Percentiles rank a stretch among this genome's conserved stretches.
Conservation (phyloP, 2,113 vertebrate genomes). For the Brachyhypopomus gauderio region DNA sequence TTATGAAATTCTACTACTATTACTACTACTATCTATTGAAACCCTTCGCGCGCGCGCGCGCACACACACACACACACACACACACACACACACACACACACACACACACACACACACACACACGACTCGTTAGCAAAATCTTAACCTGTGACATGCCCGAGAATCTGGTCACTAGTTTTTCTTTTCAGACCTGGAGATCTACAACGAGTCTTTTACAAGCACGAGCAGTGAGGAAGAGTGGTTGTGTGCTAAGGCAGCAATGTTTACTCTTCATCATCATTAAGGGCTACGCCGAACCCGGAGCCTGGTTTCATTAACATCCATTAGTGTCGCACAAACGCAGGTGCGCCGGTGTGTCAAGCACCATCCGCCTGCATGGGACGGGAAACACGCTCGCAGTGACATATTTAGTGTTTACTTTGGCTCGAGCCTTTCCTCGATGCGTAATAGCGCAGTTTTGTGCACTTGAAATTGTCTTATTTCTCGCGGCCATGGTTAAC, state of each 20-base stretch:
- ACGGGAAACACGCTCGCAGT: background rate
- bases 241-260: background rate
- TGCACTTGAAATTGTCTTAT: background rate
- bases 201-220: background rate
- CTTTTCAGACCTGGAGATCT: no score
- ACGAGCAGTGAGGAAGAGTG: constrained; percentile 6
- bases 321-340: constrained; percentile 38
- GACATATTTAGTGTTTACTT: background rate
- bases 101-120: no score
- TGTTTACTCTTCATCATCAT: constrained; percentile 39
- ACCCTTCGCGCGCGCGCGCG: no score
- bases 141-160: background rate
- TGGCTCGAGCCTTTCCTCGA: background rate
- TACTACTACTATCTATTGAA: no score
- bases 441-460: background rate
- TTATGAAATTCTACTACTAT: no score
- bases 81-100: no score
- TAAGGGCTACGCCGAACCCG: constrained; percentile 16
- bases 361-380: background rate
- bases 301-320: constrained; percentile 42
- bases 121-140: no score
- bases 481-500: background rate
- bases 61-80: no score
- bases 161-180: background rate
- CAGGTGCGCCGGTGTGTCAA: constrained; percentile 15